Evolutionary conservation across 2,797 vertebrate species (phyloP).

Genomic region (Diplodus sargus): DNA sequence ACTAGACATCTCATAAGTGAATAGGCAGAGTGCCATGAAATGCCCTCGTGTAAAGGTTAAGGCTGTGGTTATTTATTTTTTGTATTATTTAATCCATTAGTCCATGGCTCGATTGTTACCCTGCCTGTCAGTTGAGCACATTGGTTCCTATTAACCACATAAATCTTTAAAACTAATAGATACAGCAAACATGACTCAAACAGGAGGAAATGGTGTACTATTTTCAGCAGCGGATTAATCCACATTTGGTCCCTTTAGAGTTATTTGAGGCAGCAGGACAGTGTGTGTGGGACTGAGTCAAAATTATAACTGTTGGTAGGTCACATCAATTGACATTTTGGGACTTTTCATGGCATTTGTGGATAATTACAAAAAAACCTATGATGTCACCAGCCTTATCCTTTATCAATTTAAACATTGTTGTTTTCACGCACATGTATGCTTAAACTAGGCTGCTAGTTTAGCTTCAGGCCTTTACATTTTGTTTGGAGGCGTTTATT

Average conservation of each 20-base stretch:
- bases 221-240: not conserved
- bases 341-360: not conserved
- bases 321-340: not conserved
- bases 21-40: not conserved
- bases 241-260: not conserved
- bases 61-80: not conserved
- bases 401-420: no score
- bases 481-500: not conserved
- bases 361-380: not conserved
- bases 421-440: no score
- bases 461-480: not conserved
- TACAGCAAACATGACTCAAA: not conserved
- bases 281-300: no score
- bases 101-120: not conserved
- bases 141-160: not conserved
- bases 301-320: no score
- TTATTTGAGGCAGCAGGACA: no score
- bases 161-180: not conserved
- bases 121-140: no score
- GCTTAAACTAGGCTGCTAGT: not conserved
- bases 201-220: not conserved
- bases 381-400: not conserved
- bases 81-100: not conserved
- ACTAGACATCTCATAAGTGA: not conserved
- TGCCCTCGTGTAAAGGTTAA: not conserved